Conservation (phyloP, 2,113 vertebrate species). For the Panthera tigris region DNA sequence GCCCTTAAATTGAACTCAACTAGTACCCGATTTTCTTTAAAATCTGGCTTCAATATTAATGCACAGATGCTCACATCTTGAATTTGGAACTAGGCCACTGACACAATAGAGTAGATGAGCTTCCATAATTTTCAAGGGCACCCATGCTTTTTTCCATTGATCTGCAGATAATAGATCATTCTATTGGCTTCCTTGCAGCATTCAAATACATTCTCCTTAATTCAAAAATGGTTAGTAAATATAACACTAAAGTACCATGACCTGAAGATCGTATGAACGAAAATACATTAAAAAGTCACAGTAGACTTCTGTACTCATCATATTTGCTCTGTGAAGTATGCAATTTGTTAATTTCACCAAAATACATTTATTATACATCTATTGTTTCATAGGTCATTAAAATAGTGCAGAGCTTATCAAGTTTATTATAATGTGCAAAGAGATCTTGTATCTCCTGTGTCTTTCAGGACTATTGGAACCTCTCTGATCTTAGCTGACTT, state of each 20-base stretch:
- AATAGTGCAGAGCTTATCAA: not conserved
- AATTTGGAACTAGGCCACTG: constrained; percentile 71
- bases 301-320: not conserved
- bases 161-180: constrained; percentile 57
- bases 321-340: constrained; percentile 23
- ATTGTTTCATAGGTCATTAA: constrained; percentile 3
- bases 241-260: not conserved
- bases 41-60: constrained; percentile 64
- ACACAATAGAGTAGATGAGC: constrained; percentile 68
- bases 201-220: constrained; percentile 31
- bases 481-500: not conserved
- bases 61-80: constrained; percentile 53
- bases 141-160: constrained; percentile 61
- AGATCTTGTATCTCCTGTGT: not conserved
- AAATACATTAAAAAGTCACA: constrained; percentile 35
- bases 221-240: constrained; percentile 56
- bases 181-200: constrained; percentile 2
- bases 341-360: constrained; percentile 51
- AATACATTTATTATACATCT: not conserved
- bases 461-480: not conserved
- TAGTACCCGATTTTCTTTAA: constrained; percentile 59
- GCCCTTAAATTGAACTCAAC: constrained; percentile 51
- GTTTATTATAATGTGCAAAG: not conserved
- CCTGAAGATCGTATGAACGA: constrained; percentile 7
- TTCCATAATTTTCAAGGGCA: constrained; percentile 65